A percentile compares a stretch with the other conserved stretches of the same genome.
Conservation (phyloP, 2,113 vertebrate genomes). For the Bufo gargarizans region DNA sequence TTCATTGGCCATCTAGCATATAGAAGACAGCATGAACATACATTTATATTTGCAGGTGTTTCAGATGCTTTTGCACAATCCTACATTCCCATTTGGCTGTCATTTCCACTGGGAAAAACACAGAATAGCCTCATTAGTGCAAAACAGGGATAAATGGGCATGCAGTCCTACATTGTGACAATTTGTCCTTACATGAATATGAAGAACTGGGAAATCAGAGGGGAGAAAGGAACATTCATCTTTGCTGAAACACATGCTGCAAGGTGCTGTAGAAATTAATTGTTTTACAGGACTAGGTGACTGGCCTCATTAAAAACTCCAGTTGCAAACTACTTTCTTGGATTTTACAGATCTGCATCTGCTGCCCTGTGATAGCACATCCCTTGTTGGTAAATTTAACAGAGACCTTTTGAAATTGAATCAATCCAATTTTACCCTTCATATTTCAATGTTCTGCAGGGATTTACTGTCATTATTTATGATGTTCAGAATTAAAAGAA, state of each 20-base stretch:
- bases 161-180: slow-evolving; percentile 54
- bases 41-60: slow-evolving; percentile 37
- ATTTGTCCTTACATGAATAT: slow-evolving; percentile 61
- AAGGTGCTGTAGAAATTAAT: slow-evolving; percentile 63
- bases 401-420: slow-evolving; percentile 46
- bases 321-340: slow-evolving; percentile 56
- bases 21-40: not conserved
- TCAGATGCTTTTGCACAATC: slow-evolving; percentile 11
- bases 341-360: slow-evolving; percentile 47
- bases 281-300: slow-evolving; percentile 61
- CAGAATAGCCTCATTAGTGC: slow-evolving; percentile 59
- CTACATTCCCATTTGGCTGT: slow-evolving; percentile 55
- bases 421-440: slow-evolving; percentile 23
- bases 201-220: slow-evolving; percentile 57
- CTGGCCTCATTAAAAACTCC: slow-evolving; percentile 61
- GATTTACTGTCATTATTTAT: slow-evolving; percentile 47
- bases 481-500: slow-evolving; percentile 43
- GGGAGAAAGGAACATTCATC: slow-evolving; percentile 54
- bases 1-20: not conserved
- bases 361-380: slow-evolving; percentile 54
- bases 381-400: slow-evolving; percentile 56
- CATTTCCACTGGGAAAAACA: slow-evolving; percentile 56
- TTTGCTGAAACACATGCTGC: slow-evolving; percentile 60
- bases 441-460: slow-evolving; percentile 34
- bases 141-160: slow-evolving; percentile 56